phyloP scores from a whole-genome alignment of 2,888 invertebrate genomes.

The Orthosia cruda region DNA sequence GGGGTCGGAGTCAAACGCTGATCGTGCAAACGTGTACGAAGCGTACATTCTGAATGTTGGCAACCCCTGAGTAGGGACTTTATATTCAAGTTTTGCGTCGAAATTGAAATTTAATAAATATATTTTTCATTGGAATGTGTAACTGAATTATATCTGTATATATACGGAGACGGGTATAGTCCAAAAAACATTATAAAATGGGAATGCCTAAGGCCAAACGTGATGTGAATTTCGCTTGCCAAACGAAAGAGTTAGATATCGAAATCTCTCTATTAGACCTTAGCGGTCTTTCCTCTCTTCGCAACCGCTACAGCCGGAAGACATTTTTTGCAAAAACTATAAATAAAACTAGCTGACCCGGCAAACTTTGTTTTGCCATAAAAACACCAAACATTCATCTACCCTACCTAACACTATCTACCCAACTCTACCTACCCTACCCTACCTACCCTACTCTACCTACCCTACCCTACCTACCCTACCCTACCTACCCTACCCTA shows the following conservation, averaged over 20 bases:
- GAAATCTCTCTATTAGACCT: not conserved
- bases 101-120: constrained; percentile 39
- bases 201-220: not conserved
- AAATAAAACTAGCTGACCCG: too few species aligned
- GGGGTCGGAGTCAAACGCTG: constrained; percentile 17
- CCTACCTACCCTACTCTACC: too few species aligned
- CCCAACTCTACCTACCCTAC: too few species aligned
- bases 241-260: too few species aligned
- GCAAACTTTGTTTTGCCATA: too few species aligned
- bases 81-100: constrained; percentile 16
- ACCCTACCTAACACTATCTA: too few species aligned
- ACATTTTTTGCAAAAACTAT: not conserved
- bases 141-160: not conserved
- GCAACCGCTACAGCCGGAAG: not conserved
- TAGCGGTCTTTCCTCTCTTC: not conserved
- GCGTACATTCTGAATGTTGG: not conserved
- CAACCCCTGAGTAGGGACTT: constrained; percentile 15
- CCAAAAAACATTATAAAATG: not conserved
- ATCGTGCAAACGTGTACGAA: constrained; percentile 38
- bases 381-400: too few species aligned
- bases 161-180: not conserved
- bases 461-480: too few species aligned
- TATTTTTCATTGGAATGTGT: constrained; percentile 8
- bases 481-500: too few species aligned
- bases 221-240: too few species aligned